phyloP scores from a whole-genome alignment of 2,888 invertebrate genomes.

The Epirrita christyi region DNA sequence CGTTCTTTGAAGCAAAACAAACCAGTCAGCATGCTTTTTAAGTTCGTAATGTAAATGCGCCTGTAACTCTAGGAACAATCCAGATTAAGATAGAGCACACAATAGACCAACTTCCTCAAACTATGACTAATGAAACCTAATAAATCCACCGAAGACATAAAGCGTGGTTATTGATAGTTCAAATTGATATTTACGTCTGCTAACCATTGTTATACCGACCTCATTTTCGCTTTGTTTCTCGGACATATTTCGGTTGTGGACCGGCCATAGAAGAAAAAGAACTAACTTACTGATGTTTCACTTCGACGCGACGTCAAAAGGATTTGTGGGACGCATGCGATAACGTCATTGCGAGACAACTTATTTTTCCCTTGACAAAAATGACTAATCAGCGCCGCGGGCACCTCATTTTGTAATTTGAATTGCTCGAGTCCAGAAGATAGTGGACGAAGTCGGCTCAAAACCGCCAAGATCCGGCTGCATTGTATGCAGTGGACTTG shows the following conservation, averaged over 20 bases:
- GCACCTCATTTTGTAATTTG: too few relatives aligned
- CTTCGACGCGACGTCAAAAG: neutral
- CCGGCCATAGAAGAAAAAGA: neutral
- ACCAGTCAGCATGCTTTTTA: too few relatives aligned
- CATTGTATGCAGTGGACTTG: too few relatives aligned
- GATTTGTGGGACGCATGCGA: too few relatives aligned
- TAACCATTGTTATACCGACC: constrained; percentile 41
- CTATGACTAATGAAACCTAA: constrained; percentile 41
- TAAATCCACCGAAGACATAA: constrained; percentile 38
- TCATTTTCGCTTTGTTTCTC: constrained; percentile 59
- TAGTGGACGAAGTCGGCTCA: too few relatives aligned
- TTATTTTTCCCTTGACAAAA: too few relatives aligned
- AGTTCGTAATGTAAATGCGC: constrained; percentile 5
- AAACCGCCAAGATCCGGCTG: too few relatives aligned
- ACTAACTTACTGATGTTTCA: neutral
- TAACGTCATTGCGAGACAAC: too few relatives aligned
- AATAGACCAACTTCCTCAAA: constrained; percentile 36
- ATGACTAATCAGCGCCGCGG: too few relatives aligned
- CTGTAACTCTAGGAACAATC: constrained; percentile 12
- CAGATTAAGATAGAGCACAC: constrained; percentile 38
- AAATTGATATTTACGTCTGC: constrained; percentile 43
- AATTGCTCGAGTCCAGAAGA: too few relatives aligned
- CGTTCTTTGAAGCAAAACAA: too few relatives aligned
- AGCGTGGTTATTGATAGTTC: constrained; percentile 47
- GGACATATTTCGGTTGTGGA: constrained; percentile 63